Evolutionary conservation across 2,888 invertebrate species (phyloP).

Genomic region (Molorchus minor): DNA sequence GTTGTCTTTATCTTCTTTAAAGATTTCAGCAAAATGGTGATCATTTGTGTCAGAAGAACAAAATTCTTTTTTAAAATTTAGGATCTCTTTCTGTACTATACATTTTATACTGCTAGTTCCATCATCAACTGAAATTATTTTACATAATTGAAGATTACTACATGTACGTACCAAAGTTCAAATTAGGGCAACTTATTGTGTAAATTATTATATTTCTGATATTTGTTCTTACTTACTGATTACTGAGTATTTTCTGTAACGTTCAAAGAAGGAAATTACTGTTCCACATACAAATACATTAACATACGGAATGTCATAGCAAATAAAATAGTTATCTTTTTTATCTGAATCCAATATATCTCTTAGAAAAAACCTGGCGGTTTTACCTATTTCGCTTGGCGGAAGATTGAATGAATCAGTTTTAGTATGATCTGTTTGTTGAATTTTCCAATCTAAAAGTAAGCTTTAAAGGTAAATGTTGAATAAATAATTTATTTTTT

Average conservation of each 20-base stretch:
- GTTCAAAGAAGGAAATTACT: conserved; percentile 20
- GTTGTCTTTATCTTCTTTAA: neutral
- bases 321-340: conserved; percentile 21
- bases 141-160: no score
- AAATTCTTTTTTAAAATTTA: neutral
- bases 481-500: neutral
- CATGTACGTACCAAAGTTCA: no score
- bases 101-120: conserved; percentile 34
- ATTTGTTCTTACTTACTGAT: conserved; percentile 30
- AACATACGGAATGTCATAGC: conserved; percentile 21
- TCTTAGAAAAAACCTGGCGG: conserved; percentile 26
- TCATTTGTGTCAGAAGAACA: neutral
- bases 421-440: conserved; percentile 13
- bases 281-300: conserved; percentile 30
- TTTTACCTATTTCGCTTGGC: conserved; percentile 8
- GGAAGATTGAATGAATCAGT: conserved; percentile 12
- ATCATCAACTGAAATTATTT: conserved; percentile 34
- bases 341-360: conserved; percentile 30
- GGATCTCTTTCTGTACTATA: conserved; percentile 23
- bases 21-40: no score
- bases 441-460: conserved; percentile 33
- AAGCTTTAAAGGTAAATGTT: neutral
- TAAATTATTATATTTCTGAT: no score
- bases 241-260: conserved; percentile 23
- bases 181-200: no score